phyloP scores from a whole-genome alignment of 1,140 invertebrate genomes.

The Drosophila bocqueti region DNA sequence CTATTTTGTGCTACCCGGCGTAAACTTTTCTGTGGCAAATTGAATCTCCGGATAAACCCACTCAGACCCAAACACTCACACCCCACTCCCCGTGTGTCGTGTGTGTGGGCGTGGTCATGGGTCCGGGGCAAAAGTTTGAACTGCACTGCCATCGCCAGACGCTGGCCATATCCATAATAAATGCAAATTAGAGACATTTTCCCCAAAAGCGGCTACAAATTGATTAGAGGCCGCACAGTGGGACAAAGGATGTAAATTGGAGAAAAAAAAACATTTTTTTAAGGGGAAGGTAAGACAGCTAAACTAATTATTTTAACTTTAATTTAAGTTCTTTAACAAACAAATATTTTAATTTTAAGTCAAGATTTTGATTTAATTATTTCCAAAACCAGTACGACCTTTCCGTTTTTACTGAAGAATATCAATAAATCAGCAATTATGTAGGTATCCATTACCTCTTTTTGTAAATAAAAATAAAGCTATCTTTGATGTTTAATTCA shows the following conservation, averaged over 20 bases:
- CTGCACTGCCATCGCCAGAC: slow-evolving; percentile 79
- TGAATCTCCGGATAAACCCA: slow-evolving; percentile 32
- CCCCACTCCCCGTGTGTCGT: slow-evolving; percentile 27
- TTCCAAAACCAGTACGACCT: too few relatives aligned
- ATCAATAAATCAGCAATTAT: too few relatives aligned
- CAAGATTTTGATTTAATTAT: too few relatives aligned
- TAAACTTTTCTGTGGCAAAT: slow-evolving; percentile 72
- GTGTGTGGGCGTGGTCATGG: slow-evolving; percentile 72
- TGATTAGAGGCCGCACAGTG: slow-evolving; percentile 75
- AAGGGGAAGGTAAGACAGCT: too few relatives aligned
- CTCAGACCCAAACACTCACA: not conserved
- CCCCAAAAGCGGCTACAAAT: slow-evolving; percentile 73
- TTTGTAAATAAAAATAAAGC: too few relatives aligned
- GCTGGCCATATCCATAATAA: slow-evolving; percentile 79
- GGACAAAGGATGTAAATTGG: not conserved
- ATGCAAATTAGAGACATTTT: slow-evolving; percentile 83
- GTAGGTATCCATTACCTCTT: too few relatives aligned
- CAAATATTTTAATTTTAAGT: too few relatives aligned
- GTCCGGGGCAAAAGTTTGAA: slow-evolving; percentile 61
- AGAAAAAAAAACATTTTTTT: too few relatives aligned
- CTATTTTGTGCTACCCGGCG: slow-evolving; percentile 37
- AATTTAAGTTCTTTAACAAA: too few relatives aligned
- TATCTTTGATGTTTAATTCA: not conserved
- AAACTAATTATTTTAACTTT: too few relatives aligned
- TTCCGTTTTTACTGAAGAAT: too few relatives aligned